phyloP scores from a whole-genome alignment of 2,888 invertebrate species.

The Sarcophaga variegata region DNA sequence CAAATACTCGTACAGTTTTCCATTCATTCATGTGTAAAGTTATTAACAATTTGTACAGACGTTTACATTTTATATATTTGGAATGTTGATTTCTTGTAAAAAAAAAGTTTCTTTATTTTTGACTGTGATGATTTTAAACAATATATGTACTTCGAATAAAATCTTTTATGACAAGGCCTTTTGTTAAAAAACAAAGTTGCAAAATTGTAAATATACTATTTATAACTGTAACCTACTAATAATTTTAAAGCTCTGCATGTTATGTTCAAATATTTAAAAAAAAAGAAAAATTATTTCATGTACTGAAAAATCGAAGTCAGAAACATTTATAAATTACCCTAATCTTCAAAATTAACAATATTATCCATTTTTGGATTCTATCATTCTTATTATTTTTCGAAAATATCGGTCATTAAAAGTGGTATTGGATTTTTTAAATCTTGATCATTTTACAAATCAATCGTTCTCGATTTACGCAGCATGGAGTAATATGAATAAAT shows the following conservation, averaged over 20 bases:
- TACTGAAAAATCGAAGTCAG: no score
- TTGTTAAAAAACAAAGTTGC: constrained; percentile 15
- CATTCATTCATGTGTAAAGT: neutral
- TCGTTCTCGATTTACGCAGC: neutral
- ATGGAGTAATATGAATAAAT: neutral
- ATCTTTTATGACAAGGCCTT: constrained; percentile 62
- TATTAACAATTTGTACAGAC: neutral
- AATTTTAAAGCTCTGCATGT: constrained; percentile 36
- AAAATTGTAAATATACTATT: constrained; percentile 53
- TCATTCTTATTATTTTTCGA: no score
- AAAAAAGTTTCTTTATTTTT: no score
- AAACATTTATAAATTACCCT: no score
- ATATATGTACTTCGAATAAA: constrained; percentile 14
- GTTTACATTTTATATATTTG: constrained; percentile 11
- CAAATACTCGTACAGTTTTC: no score
- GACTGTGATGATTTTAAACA: no score
- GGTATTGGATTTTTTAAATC: no score
- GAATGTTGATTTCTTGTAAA: constrained; percentile 33
- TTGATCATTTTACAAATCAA: no score
- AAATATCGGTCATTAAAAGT: no score
- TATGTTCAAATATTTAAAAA: neutral
- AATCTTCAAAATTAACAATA: no score
- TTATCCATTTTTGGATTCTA: no score
- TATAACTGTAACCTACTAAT: constrained; percentile 32
- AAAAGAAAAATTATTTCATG: no score